phyloP scores from a whole-genome alignment of 2,113 vertebrate genomes.

The Procavia capensis region DNA sequence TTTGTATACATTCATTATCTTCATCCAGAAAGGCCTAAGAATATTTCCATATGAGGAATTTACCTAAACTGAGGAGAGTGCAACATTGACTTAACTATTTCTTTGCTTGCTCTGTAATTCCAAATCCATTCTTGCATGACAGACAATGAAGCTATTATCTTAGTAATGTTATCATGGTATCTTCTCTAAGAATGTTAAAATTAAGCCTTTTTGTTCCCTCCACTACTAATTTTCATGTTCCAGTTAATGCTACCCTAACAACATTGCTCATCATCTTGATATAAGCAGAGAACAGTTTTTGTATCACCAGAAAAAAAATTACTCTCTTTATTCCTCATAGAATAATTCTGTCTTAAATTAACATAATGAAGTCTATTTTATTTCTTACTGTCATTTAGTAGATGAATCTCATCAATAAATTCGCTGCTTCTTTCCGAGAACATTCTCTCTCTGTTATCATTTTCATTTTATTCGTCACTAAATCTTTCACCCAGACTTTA shows the following conservation, averaged over 20 bases:
- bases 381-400: constrained; percentile 15
- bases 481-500: background rate
- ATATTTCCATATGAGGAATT: constrained; percentile 43
- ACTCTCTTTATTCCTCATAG: constrained; percentile 37
- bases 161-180: background rate
- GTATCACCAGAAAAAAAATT: constrained; percentile 28
- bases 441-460: background rate
- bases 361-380: constrained; percentile 12
- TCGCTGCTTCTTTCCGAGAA: background rate
- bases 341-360: constrained; percentile 11
- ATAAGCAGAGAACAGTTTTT: background rate
- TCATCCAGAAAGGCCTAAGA: background rate
- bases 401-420: background rate
- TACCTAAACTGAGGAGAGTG: background rate
- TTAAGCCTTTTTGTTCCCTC: constrained; percentile 6
- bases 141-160: background rate
- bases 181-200: background rate
- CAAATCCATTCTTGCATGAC: background rate
- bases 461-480: constrained; percentile 39
- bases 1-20: background rate
- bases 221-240: constrained; percentile 29
- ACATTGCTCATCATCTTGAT: background rate
- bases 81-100: background rate
- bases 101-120: constrained; percentile 1
- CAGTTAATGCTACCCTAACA: background rate